Base-by-base conservation (phyloP, 2,797 vertebrate species). In the Parotocinclus haroldoi region DNA sequence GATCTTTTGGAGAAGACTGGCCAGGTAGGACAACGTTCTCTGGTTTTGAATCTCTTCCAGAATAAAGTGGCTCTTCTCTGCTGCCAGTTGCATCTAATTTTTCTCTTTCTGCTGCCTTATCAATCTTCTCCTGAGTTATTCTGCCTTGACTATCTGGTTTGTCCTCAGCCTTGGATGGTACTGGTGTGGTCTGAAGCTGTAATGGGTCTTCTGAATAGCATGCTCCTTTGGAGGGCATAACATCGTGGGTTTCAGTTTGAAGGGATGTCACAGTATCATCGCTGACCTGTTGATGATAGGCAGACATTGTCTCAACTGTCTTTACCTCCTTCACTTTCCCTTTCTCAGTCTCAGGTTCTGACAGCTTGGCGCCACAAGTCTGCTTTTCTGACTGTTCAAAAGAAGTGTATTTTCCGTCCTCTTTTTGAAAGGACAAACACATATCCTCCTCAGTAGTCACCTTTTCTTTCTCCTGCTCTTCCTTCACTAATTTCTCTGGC, bases 401-500 rank as follows among this genome's bases (percentile, higher is more conserved):
- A 51, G 6, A 38, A 55, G 53, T 48, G 10, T 10, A 57, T 46
- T 52, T 63, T 58, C 66, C 65, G 59, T 72, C 58, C 52, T 51
- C 62, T 44, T 1, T 62, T 7, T 39, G n/a, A 58, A 39, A 1
- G 51, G 57, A 19, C 18, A 46, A 73, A 59, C 16, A 49, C 50
- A 38, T 69, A 40, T 53, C 55, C 27, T 72, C 66, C 42, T 10
- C 50, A n/a, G 51, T 58, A 68, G 77, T 85, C 56, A 84, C 83
- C 63, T 82, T 82, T 36, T 81, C 76, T 40, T 64, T 87, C 63
- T 84, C 85, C 60, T 84, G 86, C 63, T 86, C 85, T 42, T 89
- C 90, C 72, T 85, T 88, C 60, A 85, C 85, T 1, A 87, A 80
- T 74, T 86, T 90, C 57, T 89, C 88, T 10, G 85, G 85, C 80